Base-by-base conservation (phyloP, 2,888 invertebrate species). In the Pediacus dermestoides region DNA sequence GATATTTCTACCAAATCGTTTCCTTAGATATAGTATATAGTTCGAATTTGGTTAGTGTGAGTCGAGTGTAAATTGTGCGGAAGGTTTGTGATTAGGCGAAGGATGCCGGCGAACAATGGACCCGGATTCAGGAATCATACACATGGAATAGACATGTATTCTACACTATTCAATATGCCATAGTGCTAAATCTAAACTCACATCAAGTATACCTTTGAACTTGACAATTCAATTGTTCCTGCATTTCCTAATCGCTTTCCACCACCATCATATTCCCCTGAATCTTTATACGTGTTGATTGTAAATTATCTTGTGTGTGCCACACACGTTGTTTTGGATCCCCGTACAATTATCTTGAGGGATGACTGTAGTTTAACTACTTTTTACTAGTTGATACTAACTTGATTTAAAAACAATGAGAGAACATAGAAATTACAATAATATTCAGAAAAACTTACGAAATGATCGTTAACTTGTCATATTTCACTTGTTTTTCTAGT, bases 141-240 rank as follows among this genome's bases (percentile, higher is more conserved):
- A 65, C 63, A 59, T 61, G 65, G 60, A 62, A 63, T 63, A 65
- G 64, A 63, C 63, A 60, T 60, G 61, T 53, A 64, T 63, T 62
- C 61, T 63, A 54, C 50, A 60, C 57, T 56, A 63, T 63, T 64
- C 60, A 63, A 63, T 61, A 60, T 34, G 51, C 48, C 54, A 50
- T 42, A 49, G 48, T 48, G 56, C 59, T 61, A 59, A 59, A 63
- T 60, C 61, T 60, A 59, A 63, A 60, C 59, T 55, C 54, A 48
- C 58, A 59, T 62, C 61, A 55, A 64, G 63, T 62, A 56, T 59
- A 58, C 61, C 63, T 65, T 65, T 65, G 63, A 64, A 65, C 62
- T 60, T 65, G 63, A 65, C 65, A 64, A 64, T 61, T 52, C 61
- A 63, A 64, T 65, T 65, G 63, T 65, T 60, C 61, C 46, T 53